These are phyloP conservation scores for Melipona beecheii DNA, from an alignment of 2,888 invertebrate genomes.

Conservation along the genomic window DNA sequence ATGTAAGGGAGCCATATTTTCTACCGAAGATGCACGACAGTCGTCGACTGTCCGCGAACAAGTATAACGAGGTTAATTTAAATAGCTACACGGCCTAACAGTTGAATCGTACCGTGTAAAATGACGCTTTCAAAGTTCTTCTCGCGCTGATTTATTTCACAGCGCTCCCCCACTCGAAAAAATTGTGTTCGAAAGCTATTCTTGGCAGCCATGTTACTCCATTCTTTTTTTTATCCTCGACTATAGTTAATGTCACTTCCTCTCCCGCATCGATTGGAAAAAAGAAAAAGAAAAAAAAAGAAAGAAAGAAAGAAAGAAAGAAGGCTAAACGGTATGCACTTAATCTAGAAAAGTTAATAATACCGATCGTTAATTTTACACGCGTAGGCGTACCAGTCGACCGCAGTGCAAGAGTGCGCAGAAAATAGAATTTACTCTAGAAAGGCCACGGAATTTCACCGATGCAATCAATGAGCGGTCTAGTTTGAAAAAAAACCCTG, in stretches of 20 bases:
- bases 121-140: background rate
- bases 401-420: background rate
- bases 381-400: slow-evolving; percentile 18
- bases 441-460: slow-evolving; percentile 45
- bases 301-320: background rate
- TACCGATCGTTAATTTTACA: slow-evolving; percentile 45
- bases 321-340: too few relatives aligned
- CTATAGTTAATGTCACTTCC: too few relatives aligned
- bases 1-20: background rate
- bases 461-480: slow-evolving; percentile 23
- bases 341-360: slow-evolving; percentile 31
- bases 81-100: slow-evolving; percentile 39
- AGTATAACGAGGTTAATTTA: slow-evolving; percentile 52
- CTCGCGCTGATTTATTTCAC: background rate
- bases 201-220: too few relatives aligned
- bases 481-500: slow-evolving; percentile 7
- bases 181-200: background rate
- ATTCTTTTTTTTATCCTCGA: background rate
- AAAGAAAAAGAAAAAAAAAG: background rate
- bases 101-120: background rate
- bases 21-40: slow-evolving; percentile 35
- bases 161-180: background rate
- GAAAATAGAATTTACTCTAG: slow-evolving; percentile 54
- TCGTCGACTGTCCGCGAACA: slow-evolving; percentile 33
- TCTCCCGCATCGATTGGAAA: background rate